Conservation (phyloP, 2,888 invertebrate species). For the Pogonocherus hispidulus region DNA sequence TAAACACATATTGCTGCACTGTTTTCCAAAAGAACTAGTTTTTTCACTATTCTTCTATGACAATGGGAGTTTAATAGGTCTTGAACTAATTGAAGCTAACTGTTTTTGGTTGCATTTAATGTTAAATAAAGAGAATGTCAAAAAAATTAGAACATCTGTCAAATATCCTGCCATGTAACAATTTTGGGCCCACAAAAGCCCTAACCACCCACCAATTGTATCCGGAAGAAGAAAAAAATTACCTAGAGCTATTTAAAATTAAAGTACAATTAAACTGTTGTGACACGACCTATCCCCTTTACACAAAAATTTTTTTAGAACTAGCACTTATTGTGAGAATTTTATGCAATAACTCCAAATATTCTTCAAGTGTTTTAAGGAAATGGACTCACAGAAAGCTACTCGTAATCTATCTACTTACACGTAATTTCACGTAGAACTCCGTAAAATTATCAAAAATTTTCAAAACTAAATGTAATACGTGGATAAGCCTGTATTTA, state of each 20-base stretch:
- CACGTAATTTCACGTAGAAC: constrained; percentile 53
- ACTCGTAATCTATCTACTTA: constrained; percentile 56
- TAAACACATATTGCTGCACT: constrained; percentile 19
- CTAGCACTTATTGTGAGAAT: constrained; percentile 57
- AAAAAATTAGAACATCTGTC: constrained; percentile 67
- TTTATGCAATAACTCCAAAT: constrained; percentile 63
- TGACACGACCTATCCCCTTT: constrained; percentile 48
- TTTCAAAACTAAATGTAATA: constrained; percentile 50
- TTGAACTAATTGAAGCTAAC: constrained; percentile 44
- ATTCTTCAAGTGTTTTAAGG: constrained; percentile 48
- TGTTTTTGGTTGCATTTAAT: constrained; percentile 46
- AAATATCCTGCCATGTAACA: constrained; percentile 59
- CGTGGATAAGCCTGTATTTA: constrained; percentile 65
- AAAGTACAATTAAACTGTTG: constrained; percentile 35
- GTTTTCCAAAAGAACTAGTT: not conserved
- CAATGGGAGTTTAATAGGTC: constrained; percentile 33
- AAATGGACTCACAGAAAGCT: constrained; percentile 30
- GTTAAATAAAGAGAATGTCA: constrained; percentile 58
- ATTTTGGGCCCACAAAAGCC: constrained; percentile 32
- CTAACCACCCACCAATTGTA: constrained; percentile 16
- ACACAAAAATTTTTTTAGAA: constrained; percentile 54
- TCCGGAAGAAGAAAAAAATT: constrained; percentile 12
- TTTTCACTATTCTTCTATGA: constrained; percentile 8
- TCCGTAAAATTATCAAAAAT: constrained; percentile 44
- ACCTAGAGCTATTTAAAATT: constrained; percentile 8